A percentile compares a stretch with the other conserved stretches of the same genome.
Conservation (phyloP, 2,888 invertebrate species). For the Elegia similella region DNA sequence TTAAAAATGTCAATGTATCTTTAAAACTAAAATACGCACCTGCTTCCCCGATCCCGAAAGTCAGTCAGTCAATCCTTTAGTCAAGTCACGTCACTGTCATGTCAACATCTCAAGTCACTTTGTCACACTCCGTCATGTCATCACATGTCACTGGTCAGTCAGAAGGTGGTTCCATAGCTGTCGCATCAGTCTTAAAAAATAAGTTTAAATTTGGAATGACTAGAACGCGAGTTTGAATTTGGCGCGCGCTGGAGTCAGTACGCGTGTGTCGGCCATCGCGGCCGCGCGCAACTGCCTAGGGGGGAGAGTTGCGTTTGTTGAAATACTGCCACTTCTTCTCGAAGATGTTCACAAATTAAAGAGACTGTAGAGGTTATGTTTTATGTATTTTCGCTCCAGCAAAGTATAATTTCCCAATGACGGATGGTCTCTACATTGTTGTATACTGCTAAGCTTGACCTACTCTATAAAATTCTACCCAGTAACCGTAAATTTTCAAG, state of each 20-base stretch:
- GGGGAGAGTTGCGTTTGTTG: conserved; percentile 42
- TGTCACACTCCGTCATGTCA: conserved; percentile 33
- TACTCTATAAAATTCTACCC: no score
- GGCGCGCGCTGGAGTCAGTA: conserved; percentile 42
- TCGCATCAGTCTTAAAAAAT: conserved; percentile 40
- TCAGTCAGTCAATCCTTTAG: conserved; percentile 40
- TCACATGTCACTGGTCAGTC: conserved; percentile 37
- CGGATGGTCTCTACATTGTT: no score
- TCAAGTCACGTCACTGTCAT: conserved; percentile 43
- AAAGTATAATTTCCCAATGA: neutral
- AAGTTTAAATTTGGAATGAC: conserved; percentile 49
- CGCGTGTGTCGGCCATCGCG: conserved; percentile 65
- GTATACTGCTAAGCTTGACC: no score
- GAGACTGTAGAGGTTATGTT: neutral
- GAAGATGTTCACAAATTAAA: neutral
- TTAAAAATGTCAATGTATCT: neutral
- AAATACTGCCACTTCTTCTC: conserved; percentile 73
- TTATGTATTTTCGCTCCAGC: neutral
- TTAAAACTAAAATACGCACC: conserved; percentile 35
- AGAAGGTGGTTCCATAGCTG: conserved; percentile 34
- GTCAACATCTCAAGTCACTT: conserved; percentile 35
- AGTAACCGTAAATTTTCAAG: no score
- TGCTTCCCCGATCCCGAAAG: conserved; percentile 29
- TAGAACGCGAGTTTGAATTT: conserved; percentile 55
- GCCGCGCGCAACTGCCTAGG: conserved; percentile 57